phyloP scores from a whole-genome alignment of 2,113 vertebrate species.

The Xenopus tropicalis region DNA sequence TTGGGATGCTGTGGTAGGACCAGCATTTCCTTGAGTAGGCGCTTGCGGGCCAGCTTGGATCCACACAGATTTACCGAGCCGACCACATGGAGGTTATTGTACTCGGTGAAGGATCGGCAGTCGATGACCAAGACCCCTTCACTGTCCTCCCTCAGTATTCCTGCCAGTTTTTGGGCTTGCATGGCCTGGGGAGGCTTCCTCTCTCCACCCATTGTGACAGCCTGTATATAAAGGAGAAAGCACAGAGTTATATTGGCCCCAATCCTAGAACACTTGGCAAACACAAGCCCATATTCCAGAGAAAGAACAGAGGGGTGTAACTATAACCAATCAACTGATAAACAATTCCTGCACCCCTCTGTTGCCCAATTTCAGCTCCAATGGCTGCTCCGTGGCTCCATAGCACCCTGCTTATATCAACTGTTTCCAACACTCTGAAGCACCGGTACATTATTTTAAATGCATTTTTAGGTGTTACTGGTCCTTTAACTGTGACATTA shows the following conservation, averaged over 20 bases:
- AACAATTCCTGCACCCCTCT: no score
- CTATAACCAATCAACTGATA: no score
- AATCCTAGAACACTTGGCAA: not conserved
- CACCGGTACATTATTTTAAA: no score
- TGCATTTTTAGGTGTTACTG: no score
- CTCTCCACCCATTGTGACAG: conserved; percentile 39
- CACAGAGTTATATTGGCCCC: not conserved
- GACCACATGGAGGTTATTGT: conserved; percentile 42
- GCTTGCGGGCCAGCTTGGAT: conserved; percentile 30
- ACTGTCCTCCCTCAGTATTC: conserved; percentile 25
- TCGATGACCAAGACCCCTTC: conserved; percentile 39
- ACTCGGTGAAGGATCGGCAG: conserved; percentile 38
- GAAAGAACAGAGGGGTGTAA: no score
- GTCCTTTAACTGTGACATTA: no score
- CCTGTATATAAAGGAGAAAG: conserved; percentile 9
- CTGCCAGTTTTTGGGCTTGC: conserved; percentile 33
- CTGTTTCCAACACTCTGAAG: no score
- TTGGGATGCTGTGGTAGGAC: conserved; percentile 29
- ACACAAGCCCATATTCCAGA: no score
- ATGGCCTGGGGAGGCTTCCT: conserved; percentile 36
- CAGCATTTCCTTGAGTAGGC: conserved; percentile 30
- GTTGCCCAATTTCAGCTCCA: no score
- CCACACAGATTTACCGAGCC: conserved; percentile 36
- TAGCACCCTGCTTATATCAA: no score
- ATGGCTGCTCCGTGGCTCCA: no score